Base-by-base conservation (phyloP, 2,113 vertebrate species). In the Sinocyclocheilus maitianheensis region DNA sequence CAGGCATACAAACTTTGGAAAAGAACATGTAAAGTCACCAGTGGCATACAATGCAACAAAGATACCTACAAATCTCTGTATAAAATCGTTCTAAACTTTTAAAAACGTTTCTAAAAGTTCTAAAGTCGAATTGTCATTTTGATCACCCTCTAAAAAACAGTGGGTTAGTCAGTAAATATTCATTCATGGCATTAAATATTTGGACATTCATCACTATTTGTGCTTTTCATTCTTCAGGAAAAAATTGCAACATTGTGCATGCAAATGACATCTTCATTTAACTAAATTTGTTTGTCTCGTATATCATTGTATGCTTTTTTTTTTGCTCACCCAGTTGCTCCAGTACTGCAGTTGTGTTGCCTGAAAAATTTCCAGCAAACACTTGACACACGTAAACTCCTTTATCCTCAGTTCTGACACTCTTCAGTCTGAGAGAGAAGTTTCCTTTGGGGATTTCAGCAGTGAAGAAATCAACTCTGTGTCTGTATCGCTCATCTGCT, bases 341-440 rank as follows among this genome's bases (percentile, higher is more conserved):
- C 2, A 60, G 53, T 60, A 0, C 11, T 14, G 3, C 30, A 79
- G 18, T 40, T 4, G 77, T 4, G 9, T 14, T 60, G 10, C 18
- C 30, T 40, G 77, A 80, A 63, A 46, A 7, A 1, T 43, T n/a
- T 2, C 78, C 78, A 46, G 78, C 37, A 24, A 5, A 10, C 58
- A 26, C 58, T 1, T 46, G 58, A 65, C 78, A 80, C 6, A 26
- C 46, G 58, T 80, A 80, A 46, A 63, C 22, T 16, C 78, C 58
- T 80, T 62, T 24, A 24, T 80, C 78, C 22, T 80, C 78, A 5
- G 78, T 63, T 46, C 58, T 80, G 78, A 63, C 37, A 16, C 58
- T 80, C 78, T 46, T 80, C 13, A 80, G 58, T 11, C 58, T 63
- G 78, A 80, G 58, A 63, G 78, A 80, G 71, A 74, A 74, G 71